Evolutionary conservation across 2,888 invertebrate genomes (phyloP), one percentile per base, ranked within the genome.

Genomic region (Scrobipalpa atriplicella): DNA sequence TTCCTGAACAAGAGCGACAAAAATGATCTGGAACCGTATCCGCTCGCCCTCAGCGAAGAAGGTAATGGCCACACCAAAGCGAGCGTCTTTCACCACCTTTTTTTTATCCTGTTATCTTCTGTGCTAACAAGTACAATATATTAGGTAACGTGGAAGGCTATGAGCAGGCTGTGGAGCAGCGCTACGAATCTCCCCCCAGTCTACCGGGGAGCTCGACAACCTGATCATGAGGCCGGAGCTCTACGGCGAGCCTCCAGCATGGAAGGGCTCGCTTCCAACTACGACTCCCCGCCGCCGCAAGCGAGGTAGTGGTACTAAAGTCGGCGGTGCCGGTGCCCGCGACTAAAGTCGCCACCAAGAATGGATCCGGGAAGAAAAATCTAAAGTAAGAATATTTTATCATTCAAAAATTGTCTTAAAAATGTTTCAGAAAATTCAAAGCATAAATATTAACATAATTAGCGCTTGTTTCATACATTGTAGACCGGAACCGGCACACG

Each of bases 221-320:
- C 93, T 94, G 58, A 93, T 95, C 67, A 90, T 95, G 89, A 93
- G 95, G 73, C 93, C 94, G 10, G 94, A 94, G 76, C 74, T 94
- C 69, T 95, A 94, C 70, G 94, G 94, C 1, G 94, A 94, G 74
- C 94, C 94, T 10, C 93, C 93, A 29, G 90, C 93, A 89, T 94
- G 86, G 90, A 90, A 69, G 80, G 84, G 36, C 70, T 92, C 41
- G 79, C 90, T 5, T 73, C 85, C 38, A 83, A 83, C 16, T 90
- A 90, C 70, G 90, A 92, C 64, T 79, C 85, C 85, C 18, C 84
- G 89, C 10, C 86, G 92, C 39, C 89, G 90, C 75, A 91, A 92
- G 72, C 85, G 92, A 11, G 91, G 92, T 66, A 90, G 90, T 60
- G 90, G 90, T 8, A 88, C 88, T 36, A 92, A 92, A 75, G 90